Evolutionary conservation across 2,888 invertebrate species (phyloP), one percentile per base, ranked within the genome.

Genomic region (Arctia plantaginis): DNA sequence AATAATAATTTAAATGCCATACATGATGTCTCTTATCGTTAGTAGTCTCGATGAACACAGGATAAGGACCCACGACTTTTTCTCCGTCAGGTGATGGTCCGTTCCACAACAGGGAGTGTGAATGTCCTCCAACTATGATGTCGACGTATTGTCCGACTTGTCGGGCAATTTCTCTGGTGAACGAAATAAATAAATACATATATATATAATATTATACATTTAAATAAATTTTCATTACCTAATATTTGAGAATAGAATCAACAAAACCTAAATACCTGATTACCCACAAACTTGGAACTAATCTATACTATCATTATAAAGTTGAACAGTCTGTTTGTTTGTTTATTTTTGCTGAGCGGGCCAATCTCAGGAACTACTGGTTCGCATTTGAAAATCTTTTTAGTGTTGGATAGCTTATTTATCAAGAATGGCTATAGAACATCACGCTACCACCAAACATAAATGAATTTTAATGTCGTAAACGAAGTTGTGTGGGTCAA

Each of bases 51-150:
- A 93, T 80, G 67, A 97, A 95, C 0, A 97, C 96, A 0, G 98
- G 98, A 90, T 98, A 98, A 0, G 96, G 95, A 1, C 97, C 98
- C 4, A 86, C 92, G 0, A 97, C 96, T 0, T 30, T 87, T 75
- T 97, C 97, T 0, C 96, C 96, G 6, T 97, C 97, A 0, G 97
- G 97, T 0, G 95, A 86, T 0, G 85, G 90, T 0, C 95, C 94
- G 13, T 97, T 97, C 93, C 97, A 98, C 0, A 98, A 95, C 76
- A 98, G 96, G 0, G 97, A 97, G 86, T 98, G 98, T 0, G 97
- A 97, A 88, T 98, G 98, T 0, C 98, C 98, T 1, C 98, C 98
- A 0, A 98, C 97, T 67, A 98, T 97, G 0, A 98, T 93, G 89
- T 98, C 98, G 30, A 98, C 96, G 72, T 97, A 96, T 20, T 97